A percentile compares a stretch with the other conserved stretches of the same genome.
These are phyloP conservation scores for Oreotrochilus melanogaster DNA, from an alignment of 2,113 vertebrate genomes.

Conservation along the genomic window DNA sequence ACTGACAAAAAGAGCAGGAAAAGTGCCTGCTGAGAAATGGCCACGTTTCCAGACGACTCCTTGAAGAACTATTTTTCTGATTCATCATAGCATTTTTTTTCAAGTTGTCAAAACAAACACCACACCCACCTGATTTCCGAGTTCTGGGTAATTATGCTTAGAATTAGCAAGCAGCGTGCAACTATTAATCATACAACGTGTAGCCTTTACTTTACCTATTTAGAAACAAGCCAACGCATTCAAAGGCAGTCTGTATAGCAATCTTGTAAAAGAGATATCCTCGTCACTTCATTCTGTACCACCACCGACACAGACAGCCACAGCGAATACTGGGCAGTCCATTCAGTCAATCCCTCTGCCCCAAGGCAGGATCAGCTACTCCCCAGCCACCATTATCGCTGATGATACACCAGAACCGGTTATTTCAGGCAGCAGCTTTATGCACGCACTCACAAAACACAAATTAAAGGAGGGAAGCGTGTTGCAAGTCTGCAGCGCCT, in stretches of 20 bases:
- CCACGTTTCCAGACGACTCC: neutral
- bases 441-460: neutral
- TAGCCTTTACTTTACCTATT: conserved; percentile 9
- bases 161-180: conserved; percentile 2
- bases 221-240: neutral
- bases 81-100: conserved; percentile 27
- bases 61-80: conserved; percentile 61
- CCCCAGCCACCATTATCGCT: neutral
- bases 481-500: neutral
- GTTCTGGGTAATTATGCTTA: conserved; percentile 37
- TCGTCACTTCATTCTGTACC: neutral
- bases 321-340: conserved; percentile 11
- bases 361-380: conserved; percentile 21
- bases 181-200: conserved; percentile 30
- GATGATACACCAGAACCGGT: neutral
- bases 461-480: conserved; percentile 3
- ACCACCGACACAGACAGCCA: neutral
- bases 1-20: neutral
- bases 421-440: conserved; percentile 12
- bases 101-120: conserved; percentile 73
- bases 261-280: neutral
- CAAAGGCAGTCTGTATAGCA: neutral
- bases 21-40: conserved; percentile 2
- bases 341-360: neutral
- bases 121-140: conserved; percentile 73